A percentile compares a stretch with the other conserved stretches of the same genome.
Evolutionary conservation across 2,888 invertebrate genomes (phyloP).

Genomic region (Lingula anatina): DNA sequence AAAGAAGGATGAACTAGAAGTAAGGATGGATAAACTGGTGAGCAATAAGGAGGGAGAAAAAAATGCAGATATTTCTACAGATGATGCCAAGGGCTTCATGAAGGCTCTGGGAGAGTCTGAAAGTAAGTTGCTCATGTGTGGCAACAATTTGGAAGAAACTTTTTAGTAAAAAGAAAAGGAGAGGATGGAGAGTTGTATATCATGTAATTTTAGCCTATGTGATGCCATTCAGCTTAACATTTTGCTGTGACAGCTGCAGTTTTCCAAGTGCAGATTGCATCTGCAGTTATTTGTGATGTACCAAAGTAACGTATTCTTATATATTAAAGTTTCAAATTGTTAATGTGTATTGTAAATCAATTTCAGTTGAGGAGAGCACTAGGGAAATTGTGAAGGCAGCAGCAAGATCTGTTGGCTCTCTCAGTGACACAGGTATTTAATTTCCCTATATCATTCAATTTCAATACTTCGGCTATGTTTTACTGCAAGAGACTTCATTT

Average conservation of each 20-base stretch:
- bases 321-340: no score
- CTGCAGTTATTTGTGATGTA: background rate
- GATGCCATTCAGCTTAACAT: background rate
- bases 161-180: background rate
- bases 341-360: no score
- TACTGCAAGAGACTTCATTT: no score
- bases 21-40: slow-evolving; percentile 5
- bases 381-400: slow-evolving; percentile 81
- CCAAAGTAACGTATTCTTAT: background rate
- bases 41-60: slow-evolving; percentile 13
- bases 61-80: slow-evolving; percentile 55
- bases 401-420: slow-evolving; percentile 84
- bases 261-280: background rate
- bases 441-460: background rate
- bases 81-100: slow-evolving; percentile 86
- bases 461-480: no score
- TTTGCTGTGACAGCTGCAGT: background rate
- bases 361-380: slow-evolving; percentile 84
- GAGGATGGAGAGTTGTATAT: background rate
- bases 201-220: background rate
- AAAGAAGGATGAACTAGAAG: slow-evolving; percentile 13
- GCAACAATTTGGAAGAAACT: background rate
- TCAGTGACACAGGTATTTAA: slow-evolving; percentile 68
- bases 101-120: slow-evolving; percentile 83
- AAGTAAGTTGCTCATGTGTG: slow-evolving; percentile 43